Conservation (phyloP, 2,113 vertebrate species). For the Stomatorhinus ivindoensis region DNA sequence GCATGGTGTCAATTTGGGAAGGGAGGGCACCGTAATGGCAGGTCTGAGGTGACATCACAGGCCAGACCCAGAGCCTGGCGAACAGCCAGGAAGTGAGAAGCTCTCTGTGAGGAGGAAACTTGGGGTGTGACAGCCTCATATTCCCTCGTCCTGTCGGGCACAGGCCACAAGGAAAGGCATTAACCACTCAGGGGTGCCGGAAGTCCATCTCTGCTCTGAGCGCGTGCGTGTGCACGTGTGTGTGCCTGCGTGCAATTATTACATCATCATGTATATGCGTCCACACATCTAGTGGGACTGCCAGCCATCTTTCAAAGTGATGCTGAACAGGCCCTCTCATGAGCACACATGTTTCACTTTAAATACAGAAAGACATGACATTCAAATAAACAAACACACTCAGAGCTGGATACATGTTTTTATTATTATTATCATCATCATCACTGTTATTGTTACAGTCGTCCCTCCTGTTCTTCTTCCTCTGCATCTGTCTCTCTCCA, state of each 20-base stretch:
- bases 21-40: not conserved
- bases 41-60: not conserved
- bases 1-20: not conserved
- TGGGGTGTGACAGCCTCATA: not conserved
- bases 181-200: not conserved
- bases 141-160: not conserved
- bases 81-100: not conserved
- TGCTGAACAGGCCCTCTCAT: not conserved
- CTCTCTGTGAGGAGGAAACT: not conserved
- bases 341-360: not conserved
- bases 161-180: not conserved
- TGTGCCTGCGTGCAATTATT: not conserved
- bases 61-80: not conserved
- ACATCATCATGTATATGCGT: not conserved
- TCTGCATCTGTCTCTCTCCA: not conserved
- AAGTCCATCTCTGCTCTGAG: not conserved
- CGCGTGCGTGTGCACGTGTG: not conserved
- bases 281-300: not conserved
- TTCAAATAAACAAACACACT: not conserved
- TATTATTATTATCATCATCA: not conserved
- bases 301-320: not conserved
- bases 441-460: not conserved
- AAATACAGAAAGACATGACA: not conserved
- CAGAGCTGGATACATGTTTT: not conserved
- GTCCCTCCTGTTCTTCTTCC: not conserved